Evolutionary conservation across 2,113 vertebrate genomes (phyloP).

Genomic region (Hydrochoerus hydrochaeris): DNA sequence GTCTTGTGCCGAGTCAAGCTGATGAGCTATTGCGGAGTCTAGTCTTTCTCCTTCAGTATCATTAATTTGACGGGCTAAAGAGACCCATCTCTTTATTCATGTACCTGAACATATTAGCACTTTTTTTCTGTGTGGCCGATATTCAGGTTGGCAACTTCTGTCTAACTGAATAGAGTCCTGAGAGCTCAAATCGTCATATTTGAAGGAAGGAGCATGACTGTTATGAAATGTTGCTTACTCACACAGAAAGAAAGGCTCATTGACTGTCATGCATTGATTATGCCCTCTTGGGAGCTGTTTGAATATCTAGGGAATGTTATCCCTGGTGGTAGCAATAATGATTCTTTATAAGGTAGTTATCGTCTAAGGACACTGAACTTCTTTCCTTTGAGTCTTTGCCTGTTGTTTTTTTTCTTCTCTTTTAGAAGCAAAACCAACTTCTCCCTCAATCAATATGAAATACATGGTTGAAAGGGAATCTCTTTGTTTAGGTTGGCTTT

Average conservation of each 20-base stretch:
- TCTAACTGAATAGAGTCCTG: conserved; percentile 30
- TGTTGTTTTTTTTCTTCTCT: background rate
- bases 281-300: background rate
- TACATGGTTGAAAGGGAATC: background rate
- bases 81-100: background rate
- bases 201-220: background rate
- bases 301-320: background rate
- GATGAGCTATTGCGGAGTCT: background rate
- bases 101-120: background rate
- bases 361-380: conserved; percentile 39
- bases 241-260: background rate
- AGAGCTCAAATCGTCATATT: background rate
- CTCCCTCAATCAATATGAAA: background rate
- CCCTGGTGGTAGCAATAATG: background rate
- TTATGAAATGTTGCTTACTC: background rate
- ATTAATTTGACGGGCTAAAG: background rate
- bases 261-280: background rate
- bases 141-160: background rate
- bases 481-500: conserved; percentile 39
- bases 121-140: background rate
- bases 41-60: background rate
- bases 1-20: background rate
- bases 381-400: conserved; percentile 44
- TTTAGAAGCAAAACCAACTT: background rate
- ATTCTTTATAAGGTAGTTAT: background rate